Evolutionary conservation across 1,140 invertebrate species (phyloP).

Genomic region (Caenorhabditis inopinata): DNA sequence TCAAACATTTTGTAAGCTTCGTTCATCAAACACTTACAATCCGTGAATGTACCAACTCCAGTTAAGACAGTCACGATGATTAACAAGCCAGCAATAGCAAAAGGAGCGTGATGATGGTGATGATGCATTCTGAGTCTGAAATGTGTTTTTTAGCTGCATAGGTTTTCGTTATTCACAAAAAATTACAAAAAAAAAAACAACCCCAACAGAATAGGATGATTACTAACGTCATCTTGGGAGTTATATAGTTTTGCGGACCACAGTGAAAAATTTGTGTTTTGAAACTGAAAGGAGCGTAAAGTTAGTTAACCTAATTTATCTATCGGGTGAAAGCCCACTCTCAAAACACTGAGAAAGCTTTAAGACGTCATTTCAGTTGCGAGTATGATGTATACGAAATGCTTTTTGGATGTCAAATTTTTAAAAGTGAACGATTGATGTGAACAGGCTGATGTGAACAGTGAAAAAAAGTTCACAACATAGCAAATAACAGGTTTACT

Average conservation of each 20-base stretch:
- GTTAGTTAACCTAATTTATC: not conserved
- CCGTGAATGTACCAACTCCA: not conserved
- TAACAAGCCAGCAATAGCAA: not conserved
- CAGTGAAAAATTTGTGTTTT: not conserved
- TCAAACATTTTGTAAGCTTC: no score
- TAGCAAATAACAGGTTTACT: not conserved
- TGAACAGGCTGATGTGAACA: no score
- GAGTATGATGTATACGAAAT: no score
- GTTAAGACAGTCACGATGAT: not conserved
- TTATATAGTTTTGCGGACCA: not conserved
- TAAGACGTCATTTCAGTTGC: not conserved
- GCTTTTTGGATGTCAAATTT: no score
- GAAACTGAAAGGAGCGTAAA: not conserved
- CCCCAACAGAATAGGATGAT: not conserved
- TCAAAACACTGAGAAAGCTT: not conserved
- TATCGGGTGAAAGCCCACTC: not conserved
- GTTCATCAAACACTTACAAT: not conserved
- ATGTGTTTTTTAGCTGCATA: not conserved
- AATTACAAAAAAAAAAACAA: not conserved
- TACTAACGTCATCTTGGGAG: slow-evolving; percentile 11
- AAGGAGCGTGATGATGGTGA: slow-evolving; percentile 17
- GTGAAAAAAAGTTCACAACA: not conserved
- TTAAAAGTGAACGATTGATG: no score
- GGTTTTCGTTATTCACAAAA: not conserved
- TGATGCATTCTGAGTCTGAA: slow-evolving; percentile 1